phyloP scores from a whole-genome alignment of 2,888 invertebrate species.

The Caenorhabditis japonica region DNA sequence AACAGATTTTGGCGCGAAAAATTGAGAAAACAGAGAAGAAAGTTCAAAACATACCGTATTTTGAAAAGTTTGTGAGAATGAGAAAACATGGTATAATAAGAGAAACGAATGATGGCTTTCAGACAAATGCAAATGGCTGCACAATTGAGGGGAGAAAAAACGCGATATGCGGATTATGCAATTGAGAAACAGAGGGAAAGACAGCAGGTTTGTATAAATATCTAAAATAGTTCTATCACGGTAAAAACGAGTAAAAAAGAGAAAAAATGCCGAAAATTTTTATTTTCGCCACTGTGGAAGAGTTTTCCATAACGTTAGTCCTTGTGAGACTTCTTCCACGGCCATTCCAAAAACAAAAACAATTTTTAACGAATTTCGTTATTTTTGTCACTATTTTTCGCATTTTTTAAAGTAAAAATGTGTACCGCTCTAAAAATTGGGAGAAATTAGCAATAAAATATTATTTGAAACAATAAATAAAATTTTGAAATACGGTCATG shows the following conservation, averaged over 20 bases:
- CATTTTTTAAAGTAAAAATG: too few species aligned
- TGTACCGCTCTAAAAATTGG: too few species aligned
- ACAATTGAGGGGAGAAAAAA: slow-evolving; percentile 81
- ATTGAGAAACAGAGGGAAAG: slow-evolving; percentile 78
- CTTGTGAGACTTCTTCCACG: too few species aligned
- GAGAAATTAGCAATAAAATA: too few species aligned
- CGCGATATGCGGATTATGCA: slow-evolving; percentile 81
- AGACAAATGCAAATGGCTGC: slow-evolving; percentile 80
- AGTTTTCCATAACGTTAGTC: too few species aligned
- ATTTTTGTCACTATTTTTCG: too few species aligned
- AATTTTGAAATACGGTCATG: too few species aligned
- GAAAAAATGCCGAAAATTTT: slow-evolving; percentile 21
- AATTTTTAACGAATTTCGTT: too few species aligned
- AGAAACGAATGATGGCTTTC: slow-evolving; percentile 16
- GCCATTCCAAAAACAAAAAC: too few species aligned
- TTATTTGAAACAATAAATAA: too few species aligned
- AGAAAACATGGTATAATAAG: background rate
- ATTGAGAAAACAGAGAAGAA: slow-evolving; percentile 80
- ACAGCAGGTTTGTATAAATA: slow-evolving; percentile 43
- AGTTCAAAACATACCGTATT: slow-evolving; percentile 65
- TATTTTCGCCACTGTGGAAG: too few species aligned
- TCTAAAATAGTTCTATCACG: background rate
- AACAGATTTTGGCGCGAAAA: slow-evolving; percentile 84
- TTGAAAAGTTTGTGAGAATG: slow-evolving; percentile 67
- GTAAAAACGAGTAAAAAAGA: slow-evolving; percentile 3